Evolutionary conservation across 2,113 vertebrate species (phyloP), one percentile per base, ranked within the genome.

Genomic region (Callithrix jacchus): DNA sequence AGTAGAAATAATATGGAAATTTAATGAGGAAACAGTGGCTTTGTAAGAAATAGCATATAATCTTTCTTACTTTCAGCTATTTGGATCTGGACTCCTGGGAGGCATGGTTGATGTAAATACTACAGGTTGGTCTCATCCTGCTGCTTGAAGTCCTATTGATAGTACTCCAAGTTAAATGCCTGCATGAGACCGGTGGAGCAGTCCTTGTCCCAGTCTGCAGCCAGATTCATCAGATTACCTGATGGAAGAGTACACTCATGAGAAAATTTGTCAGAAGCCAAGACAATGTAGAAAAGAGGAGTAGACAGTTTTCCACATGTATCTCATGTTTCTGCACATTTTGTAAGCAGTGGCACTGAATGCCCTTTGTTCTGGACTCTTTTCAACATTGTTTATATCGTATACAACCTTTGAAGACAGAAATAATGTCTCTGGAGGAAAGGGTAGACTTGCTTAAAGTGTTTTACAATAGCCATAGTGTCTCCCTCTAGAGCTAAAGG

Each of bases 191-290:
- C 86, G 71, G 92, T 37, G 80, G 68, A 84, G 83, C 14, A 71
- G 40, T 74, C 66, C 70, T 87, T 17, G 74, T 66, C 77, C 35
- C 35, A 76, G 23, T 11, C 23, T 49, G 68, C 68, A 87, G 71
- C 18, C 30, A 83, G 74, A 95, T 96, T 93, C 85, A 89, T 87
- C 58, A 42, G 23, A 92, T 7, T 79, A 12, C 23, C 61, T 94
- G 64, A 89, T 73, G 61, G 68, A 82, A 71, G 32, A 79, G 12
- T 54, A n/a, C 56, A 66, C 47, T 84, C 35, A 21, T 35, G 27
- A 61, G 52, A 77, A 85, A 81, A 47, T 68, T 96, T 88, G 9
- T 42, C 73, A 85, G 64, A 92, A 80, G 13, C 18, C 13, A 54
- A 80, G 47, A 74, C 10, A 83, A 21, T 20, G 8, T 47, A 66